Evolutionary conservation across 2,797 vertebrate species (phyloP).

Genomic region (Nyctalus aviator): DNA sequence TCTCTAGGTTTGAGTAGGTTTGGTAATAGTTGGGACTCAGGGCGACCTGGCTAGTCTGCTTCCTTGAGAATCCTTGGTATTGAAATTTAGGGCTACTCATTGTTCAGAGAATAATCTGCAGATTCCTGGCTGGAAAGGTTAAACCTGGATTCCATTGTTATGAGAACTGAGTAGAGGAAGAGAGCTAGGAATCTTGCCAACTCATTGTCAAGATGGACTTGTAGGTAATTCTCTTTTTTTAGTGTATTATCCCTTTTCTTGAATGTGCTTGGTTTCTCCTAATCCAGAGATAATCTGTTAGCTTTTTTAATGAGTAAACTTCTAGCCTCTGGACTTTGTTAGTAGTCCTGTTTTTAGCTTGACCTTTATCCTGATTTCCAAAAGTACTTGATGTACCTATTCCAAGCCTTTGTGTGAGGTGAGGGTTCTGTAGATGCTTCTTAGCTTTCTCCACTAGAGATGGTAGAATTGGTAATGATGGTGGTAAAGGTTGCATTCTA

Average conservation of each 20-base stretch:
- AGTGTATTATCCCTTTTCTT: neutral
- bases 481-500: neutral
- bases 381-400: neutral
- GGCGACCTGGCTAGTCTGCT: neutral
- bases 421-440: neutral
- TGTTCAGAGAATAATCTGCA: neutral
- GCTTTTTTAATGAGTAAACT: neutral
- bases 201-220: neutral
- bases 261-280: neutral
- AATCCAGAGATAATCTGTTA: neutral
- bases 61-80: neutral
- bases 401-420: neutral
- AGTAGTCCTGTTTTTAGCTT: slow-evolving; percentile 19
- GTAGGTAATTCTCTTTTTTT: slow-evolving; percentile 23
- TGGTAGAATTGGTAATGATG: neutral
- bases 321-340: neutral
- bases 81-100: neutral
- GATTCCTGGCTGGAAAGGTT: neutral
- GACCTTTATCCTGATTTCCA: neutral
- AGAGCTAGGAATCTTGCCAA: neutral
- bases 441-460: neutral
- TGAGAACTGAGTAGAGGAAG: neutral
- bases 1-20: neutral
- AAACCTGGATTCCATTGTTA: neutral
- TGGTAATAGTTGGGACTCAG: neutral